Base-by-base conservation (phyloP, 1,140 invertebrate species). In the Lysiphlebus fabarum region DNA sequence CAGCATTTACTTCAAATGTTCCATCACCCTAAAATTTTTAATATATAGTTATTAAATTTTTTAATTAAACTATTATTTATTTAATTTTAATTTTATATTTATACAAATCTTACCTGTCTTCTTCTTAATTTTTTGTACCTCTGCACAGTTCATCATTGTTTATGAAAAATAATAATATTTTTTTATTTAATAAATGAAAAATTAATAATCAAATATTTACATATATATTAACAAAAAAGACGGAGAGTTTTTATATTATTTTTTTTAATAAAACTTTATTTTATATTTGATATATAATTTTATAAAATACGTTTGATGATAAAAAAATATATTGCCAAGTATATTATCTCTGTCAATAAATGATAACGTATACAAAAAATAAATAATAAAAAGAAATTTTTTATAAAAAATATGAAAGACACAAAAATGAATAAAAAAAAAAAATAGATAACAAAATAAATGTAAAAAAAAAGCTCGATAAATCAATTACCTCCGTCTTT, bases 41-140 rank as follows among this genome's bases (percentile, higher is more conserved):
- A 42, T 48, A 36, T 49, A 43, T 6, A 41, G 14, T 53, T 37
- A 49, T 49, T 58, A 5, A 5, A 54, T 38, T 34, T 75, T 72
- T 75, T 73, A 74, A 74, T 67, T 73, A 73, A 51, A 48, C 36
- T 68, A 51, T 12, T 34, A 54, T 34, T 42, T 59, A 64, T 64
- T 58, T 56, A 59, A 12, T 49, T 38, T 14, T 49, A 1, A 38
- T 5, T 51, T 41, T 59, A 58, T 57, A 66, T 61, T 53, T n/a
- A 53, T 14, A 5, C 36, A 11, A 33, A 47, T 84, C 78, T 82
- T 84, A 89, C 89, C 87, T 93, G 91, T 82, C 91, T 84, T 81
- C 92, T 82, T 74, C 91, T 86, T 71, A 94, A 85, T 78, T 94
- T 94, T 83, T 92, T 90, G 84, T 92, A 92, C 87, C 93, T 91